Percentiles rank a stretch among this genome's conserved stretches.
phyloP scores from a whole-genome alignment of 2,113 vertebrate genomes.

The Rallus limicola region DNA sequence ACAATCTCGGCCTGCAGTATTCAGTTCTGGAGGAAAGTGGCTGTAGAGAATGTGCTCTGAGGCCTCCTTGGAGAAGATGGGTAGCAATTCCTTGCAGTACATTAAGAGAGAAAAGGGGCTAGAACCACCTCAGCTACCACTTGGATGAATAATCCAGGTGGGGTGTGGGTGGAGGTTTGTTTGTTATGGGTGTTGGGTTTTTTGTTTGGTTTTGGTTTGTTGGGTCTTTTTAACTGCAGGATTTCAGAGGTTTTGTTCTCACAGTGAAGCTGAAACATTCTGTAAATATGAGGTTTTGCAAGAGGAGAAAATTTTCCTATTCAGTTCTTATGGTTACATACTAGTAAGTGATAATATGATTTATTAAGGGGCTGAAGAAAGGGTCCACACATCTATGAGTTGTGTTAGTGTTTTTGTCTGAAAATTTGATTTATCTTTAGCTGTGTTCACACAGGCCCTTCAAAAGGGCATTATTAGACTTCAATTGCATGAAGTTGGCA shows the following conservation, averaged over 20 bases:
- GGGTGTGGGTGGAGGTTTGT: background rate
- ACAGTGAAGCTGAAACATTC: background rate
- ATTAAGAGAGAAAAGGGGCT: background rate
- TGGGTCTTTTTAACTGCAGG: background rate
- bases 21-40: background rate
- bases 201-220: background rate
- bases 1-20: fast-evolving
- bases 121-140: background rate
- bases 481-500: background rate
- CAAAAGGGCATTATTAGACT: background rate
- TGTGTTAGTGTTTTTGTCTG: background rate
- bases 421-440: background rate
- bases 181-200: background rate
- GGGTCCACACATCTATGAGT: background rate
- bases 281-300: background rate
- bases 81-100: background rate
- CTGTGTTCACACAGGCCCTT: background rate
- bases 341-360: background rate
- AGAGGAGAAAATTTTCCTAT: background rate
- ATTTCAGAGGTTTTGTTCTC: background rate
- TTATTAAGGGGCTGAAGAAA: background rate
- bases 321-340: background rate
- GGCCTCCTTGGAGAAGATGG: background rate
- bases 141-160: background rate
- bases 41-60: background rate